Percentiles rank a stretch among this genome's conserved stretches.
Conservation (phyloP, 2,888 invertebrate species). For the Argyra leucocephala region DNA sequence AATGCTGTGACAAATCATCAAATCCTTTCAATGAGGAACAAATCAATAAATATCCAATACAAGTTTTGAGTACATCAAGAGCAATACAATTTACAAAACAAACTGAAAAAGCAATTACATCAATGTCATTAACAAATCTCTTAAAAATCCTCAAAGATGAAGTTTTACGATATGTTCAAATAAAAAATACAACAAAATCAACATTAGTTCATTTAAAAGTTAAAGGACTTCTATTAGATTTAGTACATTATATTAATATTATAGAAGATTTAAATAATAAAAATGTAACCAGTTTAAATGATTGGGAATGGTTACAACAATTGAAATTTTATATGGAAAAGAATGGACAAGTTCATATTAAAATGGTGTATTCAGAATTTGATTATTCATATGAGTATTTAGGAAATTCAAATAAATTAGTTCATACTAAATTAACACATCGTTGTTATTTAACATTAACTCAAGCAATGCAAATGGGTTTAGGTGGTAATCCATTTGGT, state of each 20-base stretch:
- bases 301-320: constrained; percentile 96
- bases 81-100: constrained; percentile 75
- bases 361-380: constrained; percentile 91
- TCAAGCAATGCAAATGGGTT: constrained; percentile 90
- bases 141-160: constrained; percentile 45
- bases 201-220: constrained; percentile 71
- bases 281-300: constrained; percentile 54
- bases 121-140: constrained; percentile 51
- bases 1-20: constrained; percentile 39
- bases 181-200: constrained; percentile 42
- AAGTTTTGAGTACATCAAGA: constrained; percentile 78
- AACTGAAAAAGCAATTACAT: constrained; percentile 68
- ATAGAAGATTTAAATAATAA: constrained; percentile 65
- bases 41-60: constrained; percentile 46
- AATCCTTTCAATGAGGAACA: constrained; percentile 43
- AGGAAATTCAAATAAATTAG: constrained; percentile 90
- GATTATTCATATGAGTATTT: constrained; percentile 96
- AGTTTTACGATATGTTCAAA: constrained; percentile 32
- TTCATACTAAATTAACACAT: constrained; percentile 91
- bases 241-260: constrained; percentile 80
- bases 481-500: constrained; percentile 97
- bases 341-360: constrained; percentile 54
- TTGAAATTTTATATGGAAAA: constrained; percentile 64
- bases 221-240: constrained; percentile 84
- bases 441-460: constrained; percentile 95